Evolutionary conservation across 2,888 invertebrate species (phyloP), one percentile per base, ranked within the genome.

Genomic region (Troides helena): DNA sequence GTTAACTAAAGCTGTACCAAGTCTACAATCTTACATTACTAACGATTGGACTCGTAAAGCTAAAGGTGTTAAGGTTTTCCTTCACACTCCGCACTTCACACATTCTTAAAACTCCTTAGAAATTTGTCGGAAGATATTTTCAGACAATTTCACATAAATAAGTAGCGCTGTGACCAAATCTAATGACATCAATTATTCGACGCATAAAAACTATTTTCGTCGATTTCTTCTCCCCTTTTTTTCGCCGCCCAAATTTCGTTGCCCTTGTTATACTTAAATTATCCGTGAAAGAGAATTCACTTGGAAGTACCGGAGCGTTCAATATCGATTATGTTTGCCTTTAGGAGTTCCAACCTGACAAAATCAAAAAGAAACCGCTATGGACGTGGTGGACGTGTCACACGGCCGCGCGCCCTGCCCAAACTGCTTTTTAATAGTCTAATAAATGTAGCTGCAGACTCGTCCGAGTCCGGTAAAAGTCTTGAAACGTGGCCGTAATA

Each of bases 241-340:
- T 71, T 56, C 46, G 58, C 61, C 17, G 66, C 67, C 59, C 59
- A 53, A 67, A 50, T 59, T 60, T 36, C 21, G 36, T 64, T 59
- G 65, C 62, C 65, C 69, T 69, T 62, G 62, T 69, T 65, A 62
- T 50, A 58, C 46, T 50, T 21, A 66, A 62, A 66, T 68, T 68
- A 68, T 67, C 68, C 69, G 65, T 69, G 71, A 71, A 71, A 71
- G 60, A 71, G 68, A 71, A 72, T 66, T 71, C 62, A 69, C 65
- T 72, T 43, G 72, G 62, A 70, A 57, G 67, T 71, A 68, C 56
- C 65, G 68, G 67, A 73, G 68, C 71, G 68, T 72, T 67, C 36
- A 63, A 23, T 67, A 72, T 72, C 69, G 72, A 73, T 72, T 72
- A 64, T 69, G 71, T 73, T 72, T 72, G 72, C 71, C 72, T 69